phyloP scores from a whole-genome alignment of 2,888 invertebrate genomes.

The Chloromyia formosa region DNA sequence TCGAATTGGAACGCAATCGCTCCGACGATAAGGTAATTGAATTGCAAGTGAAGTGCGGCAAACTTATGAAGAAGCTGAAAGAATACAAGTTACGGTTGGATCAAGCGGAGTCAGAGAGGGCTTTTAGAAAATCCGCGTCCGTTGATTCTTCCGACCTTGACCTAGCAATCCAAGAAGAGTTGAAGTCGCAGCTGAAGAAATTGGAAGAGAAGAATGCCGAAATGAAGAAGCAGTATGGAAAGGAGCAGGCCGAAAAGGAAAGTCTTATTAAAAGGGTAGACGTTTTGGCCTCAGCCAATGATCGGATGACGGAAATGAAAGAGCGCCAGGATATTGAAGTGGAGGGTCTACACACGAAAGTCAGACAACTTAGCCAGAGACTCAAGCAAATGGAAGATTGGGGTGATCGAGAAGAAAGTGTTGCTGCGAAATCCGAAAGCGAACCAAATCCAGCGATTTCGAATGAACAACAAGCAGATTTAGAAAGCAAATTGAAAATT shows the following conservation, averaged over 20 bases:
- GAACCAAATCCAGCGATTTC: not conserved
- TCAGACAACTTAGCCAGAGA: conserved; percentile 75
- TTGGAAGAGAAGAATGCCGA: conserved; percentile 75
- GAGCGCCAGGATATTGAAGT: conserved; percentile 82
- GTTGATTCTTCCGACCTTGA: conserved; percentile 72
- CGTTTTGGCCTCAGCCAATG: conserved; percentile 77
- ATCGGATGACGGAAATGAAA: conserved; percentile 80
- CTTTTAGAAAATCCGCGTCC: conserved; percentile 63
- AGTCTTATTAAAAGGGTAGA: conserved; percentile 76
- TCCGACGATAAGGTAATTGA: conserved; percentile 71
- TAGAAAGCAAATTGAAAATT: conserved; percentile 7
- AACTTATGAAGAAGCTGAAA: conserved; percentile 84
- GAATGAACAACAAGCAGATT: conserved; percentile 45
- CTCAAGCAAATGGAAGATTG: conserved; percentile 68
- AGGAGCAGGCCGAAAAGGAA: conserved; percentile 74
- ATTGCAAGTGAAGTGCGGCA: conserved; percentile 76
- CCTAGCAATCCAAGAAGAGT: conserved; percentile 81
- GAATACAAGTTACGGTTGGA: conserved; percentile 79
- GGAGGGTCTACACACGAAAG: conserved; percentile 75
- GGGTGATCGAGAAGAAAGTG: conserved; percentile 54
- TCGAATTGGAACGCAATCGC: conserved; percentile 69
- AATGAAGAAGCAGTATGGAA: conserved; percentile 68
- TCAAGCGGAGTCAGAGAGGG: conserved; percentile 44
- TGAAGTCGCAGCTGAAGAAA: conserved; percentile 73
- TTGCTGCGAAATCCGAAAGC: not conserved